Evolutionary conservation across 1,140 invertebrate species (phyloP), one percentile per base, ranked within the genome.

Genomic region (Drosophila insularis): DNA sequence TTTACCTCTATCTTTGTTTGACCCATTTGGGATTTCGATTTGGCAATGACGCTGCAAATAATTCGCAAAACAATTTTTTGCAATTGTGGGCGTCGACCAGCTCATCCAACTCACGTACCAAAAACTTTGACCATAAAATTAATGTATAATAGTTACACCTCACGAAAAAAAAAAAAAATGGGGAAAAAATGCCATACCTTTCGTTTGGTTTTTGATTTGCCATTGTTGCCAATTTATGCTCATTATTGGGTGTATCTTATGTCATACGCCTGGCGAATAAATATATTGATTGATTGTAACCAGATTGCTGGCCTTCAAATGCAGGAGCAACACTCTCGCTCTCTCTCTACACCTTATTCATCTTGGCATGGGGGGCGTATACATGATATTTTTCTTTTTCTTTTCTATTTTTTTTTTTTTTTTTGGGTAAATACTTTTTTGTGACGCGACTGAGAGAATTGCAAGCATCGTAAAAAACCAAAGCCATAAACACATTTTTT

Each of bases 51-150:
- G 46, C 23, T 70, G 74, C 74, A 61, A 62, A 37, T 11, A 37
- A 37, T 13, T 13, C 35, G 11, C 35, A 11, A 32, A 37, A 37
- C 2, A 11, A 60, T 37, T 66, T 63, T 39, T 54, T 43, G 10
- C 70, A 56, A 67, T 75, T 71, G 40, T 64, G 56, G 37, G 11
- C 35, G 40, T 58, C 64, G 55, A 21, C 71, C 43, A 50, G 19
- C 8, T 50, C 43, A 78, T 58, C 63, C 73, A 72, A 64, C 69
- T 75, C 73, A 78, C 73, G 76, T 78, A 75, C 8, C 4, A 21
- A 19, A 17, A 50, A 21, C 17, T 50, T 50, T n/a, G 61, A 46
- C 63, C 46, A 71, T 66, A 56, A 32, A 68, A 62, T 7, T 37
- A 64, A 65, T 37, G 11, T 11, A n/a, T 35, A 35, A 35, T 35